Evolutionary conservation across 2,888 invertebrate species (phyloP).

Genomic region (Leucophora obtusa): DNA sequence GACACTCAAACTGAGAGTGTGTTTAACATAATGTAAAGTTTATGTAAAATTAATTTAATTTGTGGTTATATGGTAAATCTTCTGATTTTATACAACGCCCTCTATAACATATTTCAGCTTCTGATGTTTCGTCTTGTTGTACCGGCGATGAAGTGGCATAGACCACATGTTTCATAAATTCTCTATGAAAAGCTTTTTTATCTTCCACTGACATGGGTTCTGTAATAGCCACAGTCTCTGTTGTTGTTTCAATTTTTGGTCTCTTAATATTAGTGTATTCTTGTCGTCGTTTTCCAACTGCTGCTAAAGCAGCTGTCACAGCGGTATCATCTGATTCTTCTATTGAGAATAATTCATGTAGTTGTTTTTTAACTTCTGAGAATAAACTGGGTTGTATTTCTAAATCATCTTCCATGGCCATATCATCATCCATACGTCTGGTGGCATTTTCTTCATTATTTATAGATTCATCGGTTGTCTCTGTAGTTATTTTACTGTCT

Average conservation of each 20-base stretch:
- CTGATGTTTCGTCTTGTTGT: constrained; percentile 90
- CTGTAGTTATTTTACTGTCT: constrained; percentile 45
- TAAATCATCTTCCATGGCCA: constrained; percentile 72
- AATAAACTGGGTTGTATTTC: constrained; percentile 77
- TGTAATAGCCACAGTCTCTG: constrained; percentile 65
- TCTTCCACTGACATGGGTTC: constrained; percentile 65
- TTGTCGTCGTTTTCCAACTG: constrained; percentile 74
- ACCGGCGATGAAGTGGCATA: constrained; percentile 87
- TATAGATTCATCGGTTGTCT: constrained; percentile 36
- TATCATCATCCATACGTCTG: constrained; percentile 70
- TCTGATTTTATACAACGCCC: constrained; percentile 89
- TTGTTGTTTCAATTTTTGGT: constrained; percentile 69
- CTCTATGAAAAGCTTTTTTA: constrained; percentile 74
- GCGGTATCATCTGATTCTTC: constrained; percentile 73
- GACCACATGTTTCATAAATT: constrained; percentile 78
- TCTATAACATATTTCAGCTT: constrained; percentile 93
- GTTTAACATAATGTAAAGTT: background rate
- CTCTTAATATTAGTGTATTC: constrained; percentile 76
- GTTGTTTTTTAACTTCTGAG: constrained; percentile 77
- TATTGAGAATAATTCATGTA: constrained; percentile 76
- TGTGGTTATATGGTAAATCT: constrained; percentile 76
- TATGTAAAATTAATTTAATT: constrained; percentile 72
- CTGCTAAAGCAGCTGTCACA: constrained; percentile 70
- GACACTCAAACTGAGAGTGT: no score
- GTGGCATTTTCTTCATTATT: constrained; percentile 72